Percentiles rank a stretch among this genome's conserved stretches.
Evolutionary conservation across 2,888 invertebrate genomes (phyloP).

Genomic region (Nymphalis polychloros): DNA sequence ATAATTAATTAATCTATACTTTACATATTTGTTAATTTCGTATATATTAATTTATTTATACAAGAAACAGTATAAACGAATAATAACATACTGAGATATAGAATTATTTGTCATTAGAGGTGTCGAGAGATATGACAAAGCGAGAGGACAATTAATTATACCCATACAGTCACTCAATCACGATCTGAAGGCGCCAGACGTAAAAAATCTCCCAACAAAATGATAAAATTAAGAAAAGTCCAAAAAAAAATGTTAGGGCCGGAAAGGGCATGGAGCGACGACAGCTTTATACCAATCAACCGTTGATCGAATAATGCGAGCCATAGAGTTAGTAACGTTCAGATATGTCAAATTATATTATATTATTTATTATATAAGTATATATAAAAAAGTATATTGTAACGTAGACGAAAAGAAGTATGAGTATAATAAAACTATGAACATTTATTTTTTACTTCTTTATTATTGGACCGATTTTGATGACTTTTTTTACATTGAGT

Average conservation of each 20-base stretch:
- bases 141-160: slow-evolving; percentile 46
- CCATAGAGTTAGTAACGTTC: slow-evolving; percentile 22
- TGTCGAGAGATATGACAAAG: slow-evolving; percentile 36
- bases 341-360: not conserved
- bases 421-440: no score
- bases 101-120: slow-evolving; percentile 17
- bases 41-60: not conserved
- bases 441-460: no score
- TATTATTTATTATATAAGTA: no score
- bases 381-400: no score
- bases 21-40: no score
- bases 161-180: slow-evolving; percentile 60
- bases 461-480: no score
- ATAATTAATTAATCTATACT: no score
- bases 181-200: slow-evolving; percentile 55
- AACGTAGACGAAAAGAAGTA: no score
- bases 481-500: no score
- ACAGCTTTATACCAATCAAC: slow-evolving; percentile 47
- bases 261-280: slow-evolving; percentile 56
- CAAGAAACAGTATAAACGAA: not conserved
- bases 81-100: not conserved
- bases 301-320: slow-evolving; percentile 43
- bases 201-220: slow-evolving; percentile 62
- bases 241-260: slow-evolving; percentile 59
- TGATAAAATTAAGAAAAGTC: slow-evolving; percentile 61